phyloP scores from a whole-genome alignment of 2,113 vertebrate genomes.

The Polypterus bichir region DNA sequence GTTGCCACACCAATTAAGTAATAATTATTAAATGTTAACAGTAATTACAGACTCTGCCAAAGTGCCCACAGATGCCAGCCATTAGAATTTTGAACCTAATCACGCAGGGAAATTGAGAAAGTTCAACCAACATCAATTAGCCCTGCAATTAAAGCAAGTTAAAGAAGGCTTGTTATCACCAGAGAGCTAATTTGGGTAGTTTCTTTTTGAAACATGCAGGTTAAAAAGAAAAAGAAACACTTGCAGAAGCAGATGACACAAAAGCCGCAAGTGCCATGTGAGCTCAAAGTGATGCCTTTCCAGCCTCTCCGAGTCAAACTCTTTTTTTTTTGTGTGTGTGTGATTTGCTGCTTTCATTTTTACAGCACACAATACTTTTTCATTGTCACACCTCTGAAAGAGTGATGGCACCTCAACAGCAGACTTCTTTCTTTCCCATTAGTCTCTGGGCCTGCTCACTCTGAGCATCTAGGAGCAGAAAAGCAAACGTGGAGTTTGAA shows the following conservation, averaged over 20 bases:
- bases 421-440: too few relatives aligned
- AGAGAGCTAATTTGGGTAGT: constrained; percentile 69
- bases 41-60: constrained; percentile 80
- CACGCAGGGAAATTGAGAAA: constrained; percentile 77
- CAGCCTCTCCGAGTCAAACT: too few relatives aligned
- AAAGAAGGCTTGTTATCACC: constrained; percentile 67
- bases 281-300: too few relatives aligned
- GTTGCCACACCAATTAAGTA: constrained; percentile 86
- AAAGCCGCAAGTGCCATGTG: background rate
- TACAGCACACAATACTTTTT: too few relatives aligned
- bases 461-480: too few relatives aligned
- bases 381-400: too few relatives aligned
- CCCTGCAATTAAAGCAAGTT: constrained; percentile 71
- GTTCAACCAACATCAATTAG: constrained; percentile 82
- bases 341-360: too few relatives aligned
- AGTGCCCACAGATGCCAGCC: constrained; percentile 84
- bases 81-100: constrained; percentile 78
- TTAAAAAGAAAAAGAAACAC: constrained; percentile 38
- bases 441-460: too few relatives aligned
- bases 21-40: constrained; percentile 92
- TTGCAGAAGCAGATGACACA: constrained; percentile 25
- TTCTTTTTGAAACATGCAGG: constrained; percentile 62
- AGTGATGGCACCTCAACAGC: too few relatives aligned
- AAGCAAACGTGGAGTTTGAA: too few relatives aligned
- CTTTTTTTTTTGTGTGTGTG: constrained; percentile 16